These are phyloP conservation scores for Junonia oenone DNA, from an alignment of 2,888 invertebrate genomes.

Conservation along the genomic window DNA sequence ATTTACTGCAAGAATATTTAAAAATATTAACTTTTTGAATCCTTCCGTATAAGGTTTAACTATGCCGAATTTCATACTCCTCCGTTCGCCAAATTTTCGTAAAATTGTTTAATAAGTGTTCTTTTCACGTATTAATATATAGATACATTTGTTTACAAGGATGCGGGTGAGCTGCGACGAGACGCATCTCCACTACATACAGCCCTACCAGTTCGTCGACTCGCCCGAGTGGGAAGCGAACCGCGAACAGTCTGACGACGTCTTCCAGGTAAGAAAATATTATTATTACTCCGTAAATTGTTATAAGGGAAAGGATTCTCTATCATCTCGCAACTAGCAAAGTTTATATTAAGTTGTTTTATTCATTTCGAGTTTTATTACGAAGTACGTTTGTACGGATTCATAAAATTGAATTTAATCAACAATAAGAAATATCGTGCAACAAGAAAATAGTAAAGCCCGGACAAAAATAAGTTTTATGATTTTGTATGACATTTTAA, in stretches of 20 bases:
- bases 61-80: too few species aligned
- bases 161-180: constrained; percentile 90
- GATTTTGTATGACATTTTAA: background rate
- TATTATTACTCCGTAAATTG: background rate
- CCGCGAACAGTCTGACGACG: constrained; percentile 86
- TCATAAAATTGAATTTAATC: background rate
- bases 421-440: too few species aligned
- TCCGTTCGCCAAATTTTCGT: too few species aligned
- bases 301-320: background rate
- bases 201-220: constrained; percentile 90
- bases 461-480: too few species aligned
- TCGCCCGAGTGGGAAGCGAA: constrained; percentile 94
- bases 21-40: too few species aligned
- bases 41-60: too few species aligned
- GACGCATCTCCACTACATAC: constrained; percentile 89
- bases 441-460: too few species aligned
- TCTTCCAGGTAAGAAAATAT: constrained; percentile 82
- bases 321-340: background rate
- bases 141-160: constrained; percentile 61
- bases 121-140: too few species aligned
- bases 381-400: background rate
- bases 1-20: too few species aligned
- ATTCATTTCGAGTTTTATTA: too few species aligned
- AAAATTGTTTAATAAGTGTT: too few species aligned
- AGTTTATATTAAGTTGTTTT: background rate